These are phyloP conservation scores for Cybosia mesomella DNA, from an alignment of 2,888 invertebrate genomes.

Conservation along the genomic window DNA sequence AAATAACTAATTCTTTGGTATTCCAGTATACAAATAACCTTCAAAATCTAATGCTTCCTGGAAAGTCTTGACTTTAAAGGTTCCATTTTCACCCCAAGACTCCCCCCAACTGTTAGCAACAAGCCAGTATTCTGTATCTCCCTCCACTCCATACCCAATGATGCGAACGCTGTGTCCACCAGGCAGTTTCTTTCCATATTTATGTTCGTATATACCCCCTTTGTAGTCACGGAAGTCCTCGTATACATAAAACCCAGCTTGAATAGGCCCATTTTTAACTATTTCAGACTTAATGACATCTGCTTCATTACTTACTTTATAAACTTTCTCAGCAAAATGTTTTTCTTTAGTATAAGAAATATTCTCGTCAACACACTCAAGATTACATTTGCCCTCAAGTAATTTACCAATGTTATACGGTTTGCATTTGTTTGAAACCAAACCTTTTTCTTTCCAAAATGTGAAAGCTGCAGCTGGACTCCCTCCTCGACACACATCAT, in stretches of 20 bases:
- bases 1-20: conserved; percentile 20
- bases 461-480: accelerated
- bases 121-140: conserved; percentile 32
- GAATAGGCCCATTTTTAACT: conserved; percentile 29
- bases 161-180: conserved; percentile 26
- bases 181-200: accelerated
- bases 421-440: conserved; percentile 33
- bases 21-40: background rate
- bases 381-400: background rate
- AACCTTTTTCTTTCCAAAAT: conserved; percentile 19
- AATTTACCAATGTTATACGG: conserved; percentile 24
- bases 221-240: background rate
- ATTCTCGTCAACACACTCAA: conserved; percentile 6
- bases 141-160: conserved; percentile 39
- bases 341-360: conserved; percentile 25
- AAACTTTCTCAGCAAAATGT: conserved; percentile 30
- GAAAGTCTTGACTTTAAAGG: conserved; percentile 20
- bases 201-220: conserved; percentile 29
- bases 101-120: conserved; percentile 33
- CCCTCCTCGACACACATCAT: background rate
- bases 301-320: background rate
- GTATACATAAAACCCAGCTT: conserved; percentile 5
- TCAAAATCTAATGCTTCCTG: conserved; percentile 11
- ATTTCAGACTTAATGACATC: conserved; percentile 37
- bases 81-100: conserved; percentile 31